phyloP scores from a whole-genome alignment of 53 echinoderm and acorn worm species.

The Stichopus horrens region DNA sequence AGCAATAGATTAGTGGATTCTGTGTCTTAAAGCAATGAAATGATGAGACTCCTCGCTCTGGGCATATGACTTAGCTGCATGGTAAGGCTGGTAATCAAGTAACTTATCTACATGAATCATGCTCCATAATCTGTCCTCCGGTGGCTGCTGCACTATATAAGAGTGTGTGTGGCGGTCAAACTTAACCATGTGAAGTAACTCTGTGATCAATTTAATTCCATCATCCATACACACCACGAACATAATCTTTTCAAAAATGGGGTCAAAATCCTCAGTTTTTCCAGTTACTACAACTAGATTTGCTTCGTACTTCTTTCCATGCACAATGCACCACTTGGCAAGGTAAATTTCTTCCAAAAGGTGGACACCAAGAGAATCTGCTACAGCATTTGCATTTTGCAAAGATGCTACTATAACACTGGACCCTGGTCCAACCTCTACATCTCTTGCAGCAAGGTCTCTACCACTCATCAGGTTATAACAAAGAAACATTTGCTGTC shows the following conservation, averaged over 20 bases:
- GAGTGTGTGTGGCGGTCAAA: slow-evolving; percentile 39
- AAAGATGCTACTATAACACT: slow-evolving; percentile 37
- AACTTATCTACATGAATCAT: slow-evolving; percentile 42
- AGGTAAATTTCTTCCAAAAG: slow-evolving; percentile 60
- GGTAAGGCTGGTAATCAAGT: slow-evolving; percentile 49
- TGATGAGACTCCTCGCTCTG: slow-evolving; percentile 1
- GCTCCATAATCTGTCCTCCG: background rate
- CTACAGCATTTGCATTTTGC: background rate
- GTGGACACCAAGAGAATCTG: slow-evolving; percentile 6
- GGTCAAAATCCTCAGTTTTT: slow-evolving; percentile 52
- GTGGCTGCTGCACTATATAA: slow-evolving; percentile 3
- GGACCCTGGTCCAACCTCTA: slow-evolving; percentile 51
- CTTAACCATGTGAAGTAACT: slow-evolving; percentile 2
- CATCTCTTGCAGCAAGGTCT: background rate
- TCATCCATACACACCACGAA: slow-evolving; percentile 28
- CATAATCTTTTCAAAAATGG: slow-evolving; percentile 38
- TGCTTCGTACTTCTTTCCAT: slow-evolving; percentile 47
- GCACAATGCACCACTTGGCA: slow-evolving; percentile 44
- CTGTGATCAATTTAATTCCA: slow-evolving; percentile 23
- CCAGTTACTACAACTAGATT: slow-evolving; percentile 50
- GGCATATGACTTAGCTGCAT: slow-evolving; percentile 56
- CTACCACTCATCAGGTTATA: slow-evolving; percentile 15
- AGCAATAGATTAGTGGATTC: background rate
- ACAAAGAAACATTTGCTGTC: slow-evolving; percentile 52
- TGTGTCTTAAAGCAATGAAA: background rate